Percentiles rank a stretch among this genome's conserved stretches.
Evolutionary conservation across 2,113 vertebrate species (phyloP).

Genomic region (Pygoscelis adeliae): DNA sequence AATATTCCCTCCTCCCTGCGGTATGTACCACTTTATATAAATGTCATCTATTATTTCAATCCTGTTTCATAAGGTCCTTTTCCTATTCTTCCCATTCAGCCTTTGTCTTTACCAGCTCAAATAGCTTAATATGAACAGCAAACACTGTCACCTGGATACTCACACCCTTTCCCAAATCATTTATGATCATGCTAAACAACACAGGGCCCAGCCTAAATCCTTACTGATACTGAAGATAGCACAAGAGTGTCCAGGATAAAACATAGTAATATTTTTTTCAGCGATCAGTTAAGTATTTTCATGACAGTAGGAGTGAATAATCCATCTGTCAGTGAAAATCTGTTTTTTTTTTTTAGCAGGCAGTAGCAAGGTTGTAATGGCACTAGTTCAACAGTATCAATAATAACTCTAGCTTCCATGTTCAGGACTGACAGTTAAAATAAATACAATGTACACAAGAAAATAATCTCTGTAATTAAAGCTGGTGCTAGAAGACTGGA

Average conservation of each 20-base stretch:
- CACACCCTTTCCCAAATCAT: not conserved
- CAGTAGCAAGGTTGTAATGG: not conserved
- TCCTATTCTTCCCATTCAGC: not conserved
- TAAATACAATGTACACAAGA: not conserved
- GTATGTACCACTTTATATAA: not conserved
- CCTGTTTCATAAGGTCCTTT: not conserved
- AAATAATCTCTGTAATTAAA: not conserved
- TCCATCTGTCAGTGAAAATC: not conserved
- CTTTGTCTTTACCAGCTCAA: not conserved
- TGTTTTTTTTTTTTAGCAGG: not conserved
- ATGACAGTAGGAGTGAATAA: not conserved
- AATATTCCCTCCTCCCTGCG: not conserved
- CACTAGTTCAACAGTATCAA: not conserved
- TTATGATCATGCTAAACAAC: not conserved
- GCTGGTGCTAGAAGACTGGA: not conserved
- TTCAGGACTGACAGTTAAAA: not conserved
- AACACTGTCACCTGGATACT: not conserved
- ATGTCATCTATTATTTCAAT: not conserved
- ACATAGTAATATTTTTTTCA: not conserved
- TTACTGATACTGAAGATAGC: not conserved
- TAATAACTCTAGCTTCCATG: not conserved
- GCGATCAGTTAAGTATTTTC: not conserved
- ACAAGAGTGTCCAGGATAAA: not conserved
- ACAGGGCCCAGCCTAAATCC: not conserved
- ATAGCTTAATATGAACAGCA: not conserved